Base-by-base conservation (phyloP, 2,113 vertebrate species). In the Syngnathoides biaculeatus region DNA sequence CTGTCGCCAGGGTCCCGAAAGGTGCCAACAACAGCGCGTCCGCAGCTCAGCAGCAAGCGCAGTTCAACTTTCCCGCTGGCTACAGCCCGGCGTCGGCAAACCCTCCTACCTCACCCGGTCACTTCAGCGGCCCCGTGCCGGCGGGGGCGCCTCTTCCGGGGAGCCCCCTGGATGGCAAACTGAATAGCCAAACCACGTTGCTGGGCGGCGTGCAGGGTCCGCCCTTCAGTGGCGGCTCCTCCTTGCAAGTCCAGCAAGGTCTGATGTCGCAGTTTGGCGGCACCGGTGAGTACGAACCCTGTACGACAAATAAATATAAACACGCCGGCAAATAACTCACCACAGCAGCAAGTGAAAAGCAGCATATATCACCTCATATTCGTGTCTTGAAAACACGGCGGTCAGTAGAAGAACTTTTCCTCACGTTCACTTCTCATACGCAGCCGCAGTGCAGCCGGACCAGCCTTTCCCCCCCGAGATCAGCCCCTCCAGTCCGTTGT, bases 191-290 rank as follows among this genome's bases (percentile, higher is more conserved):
- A 87, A 83, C 53, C 2, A 27, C 92, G 66, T 91, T 95, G 90
- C 83, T 95, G 73, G 93, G 92, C 5, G 84, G 84, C 30, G 87
- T 95, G 67, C 93, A 91, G 80, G 94, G 92, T 65, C 95, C 95
- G 86, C 95, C 95, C 87, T 95, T 95, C 67, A 90, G 88, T 35
- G 48, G 89, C 13, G 88, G 66, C 79, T 81, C 94, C 4, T 91
- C 92, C 40, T 87, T 95, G 88, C 95, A 95, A 88, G n/a, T n/a
- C n/a, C 95, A 95, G 87, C 94, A 93, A 84, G 93, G 92, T 53
- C 90, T 96, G 87, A 97, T 97, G 73, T 95, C 95, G 90, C 95
- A 95, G 83, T 91, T 91, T 68, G 93, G 92, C 22, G 92, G 92
- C 63, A 85, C 94, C 65, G 94, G 95, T 97, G 87, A 40, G 90